These are phyloP conservation scores for Drosophila formosana DNA, from an alignment of 2,888 invertebrate genomes.

Conservation along the genomic window DNA sequence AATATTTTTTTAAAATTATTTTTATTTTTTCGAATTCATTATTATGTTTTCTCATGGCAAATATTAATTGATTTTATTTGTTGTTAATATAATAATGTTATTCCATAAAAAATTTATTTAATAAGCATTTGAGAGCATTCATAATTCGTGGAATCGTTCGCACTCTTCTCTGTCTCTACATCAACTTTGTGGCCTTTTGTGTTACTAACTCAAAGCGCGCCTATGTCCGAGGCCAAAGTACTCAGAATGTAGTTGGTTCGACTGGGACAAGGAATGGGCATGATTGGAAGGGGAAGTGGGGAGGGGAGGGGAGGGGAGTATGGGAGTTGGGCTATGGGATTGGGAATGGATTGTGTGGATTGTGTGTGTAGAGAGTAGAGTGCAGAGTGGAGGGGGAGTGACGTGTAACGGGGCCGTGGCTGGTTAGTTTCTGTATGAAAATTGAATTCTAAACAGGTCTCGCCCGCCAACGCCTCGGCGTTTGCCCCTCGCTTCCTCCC, in stretches of 20 bases:
- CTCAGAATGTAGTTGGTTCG: constrained; percentile 53
- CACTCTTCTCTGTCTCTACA: constrained; percentile 11
- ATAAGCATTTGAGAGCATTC: no score
- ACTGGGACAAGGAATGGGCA: constrained; percentile 40
- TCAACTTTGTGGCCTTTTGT: constrained; percentile 51
- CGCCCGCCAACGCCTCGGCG: constrained; percentile 65
- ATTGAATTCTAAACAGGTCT: constrained; percentile 81
- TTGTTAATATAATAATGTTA: no score
- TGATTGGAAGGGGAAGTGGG: constrained; percentile 10
- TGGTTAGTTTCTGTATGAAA: constrained; percentile 75
- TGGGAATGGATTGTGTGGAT: constrained; percentile 26
- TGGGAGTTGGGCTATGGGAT: constrained; percentile 9
- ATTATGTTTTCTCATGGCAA: no score
- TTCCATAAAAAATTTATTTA: no score
- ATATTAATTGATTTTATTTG: no score
- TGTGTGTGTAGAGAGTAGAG: constrained; percentile 2
- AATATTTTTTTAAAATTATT: no score
- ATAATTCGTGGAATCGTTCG: constrained; percentile 3
- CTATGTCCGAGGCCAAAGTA: constrained; percentile 62
- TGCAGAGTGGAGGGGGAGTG: constrained; percentile 24
- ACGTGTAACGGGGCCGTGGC: constrained; percentile 52
- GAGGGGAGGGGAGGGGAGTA: no score
- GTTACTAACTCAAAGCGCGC: constrained; percentile 67
- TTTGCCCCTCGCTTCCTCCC: constrained; percentile 1
- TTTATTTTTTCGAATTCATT: no score